A percentile compares a stretch with the other conserved stretches of the same genome.
Evolutionary conservation across 2,888 invertebrate genomes (phyloP).

Genomic region (Agrochola litura): DNA sequence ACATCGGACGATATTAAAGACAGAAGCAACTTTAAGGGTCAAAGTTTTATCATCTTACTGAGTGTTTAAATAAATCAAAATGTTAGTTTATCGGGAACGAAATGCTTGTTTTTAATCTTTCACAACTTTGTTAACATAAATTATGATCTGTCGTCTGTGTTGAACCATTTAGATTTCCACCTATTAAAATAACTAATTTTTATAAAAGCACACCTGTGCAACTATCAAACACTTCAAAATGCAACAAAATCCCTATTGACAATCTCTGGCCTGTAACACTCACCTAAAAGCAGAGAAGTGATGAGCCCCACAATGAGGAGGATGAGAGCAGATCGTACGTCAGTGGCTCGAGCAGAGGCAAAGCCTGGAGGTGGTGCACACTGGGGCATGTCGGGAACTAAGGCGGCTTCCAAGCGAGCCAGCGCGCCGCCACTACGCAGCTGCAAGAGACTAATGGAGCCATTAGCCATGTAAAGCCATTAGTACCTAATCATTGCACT

Average conservation of each 20-base stretch:
- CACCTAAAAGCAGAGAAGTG: constrained; percentile 78
- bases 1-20: constrained; percentile 23
- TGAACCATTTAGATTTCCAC: background rate
- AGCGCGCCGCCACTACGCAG: constrained; percentile 82
- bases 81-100: background rate
- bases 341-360: constrained; percentile 90
- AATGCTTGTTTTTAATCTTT: background rate
- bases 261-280: constrained; percentile 1
- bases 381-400: constrained; percentile 89
- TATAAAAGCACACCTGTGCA: background rate
- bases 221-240: background rate
- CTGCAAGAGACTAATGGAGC: constrained; percentile 75
- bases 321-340: constrained; percentile 91
- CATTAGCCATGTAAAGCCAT: background rate
- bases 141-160: background rate
- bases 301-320: constrained; percentile 87
- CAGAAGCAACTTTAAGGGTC: constrained; percentile 27
- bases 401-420: constrained; percentile 79
- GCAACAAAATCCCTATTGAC: background rate
- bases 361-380: constrained; percentile 90
- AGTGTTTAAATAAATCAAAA: background rate
- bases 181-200: background rate
- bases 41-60: background rate
- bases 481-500: background rate
- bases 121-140: background rate